Evolutionary conservation across 2,797 vertebrate genomes (phyloP).

Genomic region (Pteropus rufus): DNA sequence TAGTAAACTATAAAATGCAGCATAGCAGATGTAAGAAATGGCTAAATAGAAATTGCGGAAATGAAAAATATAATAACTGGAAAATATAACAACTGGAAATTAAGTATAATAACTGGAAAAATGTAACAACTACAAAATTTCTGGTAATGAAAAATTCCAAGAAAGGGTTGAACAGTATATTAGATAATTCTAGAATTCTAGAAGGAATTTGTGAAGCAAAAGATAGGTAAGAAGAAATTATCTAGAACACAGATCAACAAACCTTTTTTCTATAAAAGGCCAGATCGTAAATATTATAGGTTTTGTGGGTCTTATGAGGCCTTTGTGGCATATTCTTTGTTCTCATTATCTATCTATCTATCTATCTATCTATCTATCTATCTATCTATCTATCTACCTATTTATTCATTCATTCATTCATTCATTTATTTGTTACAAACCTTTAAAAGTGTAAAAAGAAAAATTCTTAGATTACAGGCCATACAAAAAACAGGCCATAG

Average conservation of each 20-base stretch:
- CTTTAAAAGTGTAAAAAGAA: background rate
- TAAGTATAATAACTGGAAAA: background rate
- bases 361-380: too few relatives aligned
- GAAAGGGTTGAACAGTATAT: background rate
- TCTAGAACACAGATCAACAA: background rate
- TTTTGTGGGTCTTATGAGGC: background rate
- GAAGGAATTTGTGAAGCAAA: background rate
- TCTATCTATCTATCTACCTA: too few relatives aligned
- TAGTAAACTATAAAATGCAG: background rate
- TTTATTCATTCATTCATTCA: too few relatives aligned
- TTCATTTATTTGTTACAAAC: background rate
- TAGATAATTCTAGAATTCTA: background rate
- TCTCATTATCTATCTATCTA: background rate
- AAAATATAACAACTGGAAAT: background rate
- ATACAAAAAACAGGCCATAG: background rate
- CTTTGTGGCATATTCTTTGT: background rate
- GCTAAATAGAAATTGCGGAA: background rate
- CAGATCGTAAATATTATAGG: background rate
- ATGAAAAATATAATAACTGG: background rate
- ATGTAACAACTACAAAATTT: background rate
- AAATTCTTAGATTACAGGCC: background rate
- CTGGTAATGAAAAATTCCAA: background rate
- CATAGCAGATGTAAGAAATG: background rate
- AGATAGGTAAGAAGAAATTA: background rate
- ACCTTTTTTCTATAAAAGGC: background rate